These are phyloP conservation scores for Zophobas atratus DNA, from an alignment of 1,140 invertebrate genomes.

Conservation along the genomic window DNA sequence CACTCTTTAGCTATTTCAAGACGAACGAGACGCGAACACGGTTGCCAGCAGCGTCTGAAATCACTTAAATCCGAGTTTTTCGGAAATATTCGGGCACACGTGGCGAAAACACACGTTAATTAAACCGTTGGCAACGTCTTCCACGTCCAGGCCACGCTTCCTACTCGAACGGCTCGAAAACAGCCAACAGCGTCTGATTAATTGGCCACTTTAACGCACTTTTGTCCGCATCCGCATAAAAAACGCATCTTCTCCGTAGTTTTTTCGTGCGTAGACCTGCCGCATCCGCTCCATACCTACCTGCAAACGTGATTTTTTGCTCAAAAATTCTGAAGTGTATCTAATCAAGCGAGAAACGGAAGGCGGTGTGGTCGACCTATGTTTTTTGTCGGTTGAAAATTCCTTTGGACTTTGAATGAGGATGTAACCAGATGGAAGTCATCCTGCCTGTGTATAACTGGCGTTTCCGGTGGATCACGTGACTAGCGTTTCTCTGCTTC, in stretches of 20 bases:
- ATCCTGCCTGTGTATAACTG: slow-evolving; percentile 64
- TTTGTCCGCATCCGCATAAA: not conserved
- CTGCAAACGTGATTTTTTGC: not conserved
- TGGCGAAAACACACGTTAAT: not conserved
- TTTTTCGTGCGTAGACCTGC: not conserved
- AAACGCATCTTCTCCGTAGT: not conserved
- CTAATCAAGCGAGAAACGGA: slow-evolving; percentile 32
- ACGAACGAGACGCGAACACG: not conserved
- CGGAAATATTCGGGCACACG: not conserved
- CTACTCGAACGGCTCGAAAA: not conserved
- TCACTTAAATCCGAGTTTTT: not conserved
- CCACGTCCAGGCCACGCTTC: not conserved
- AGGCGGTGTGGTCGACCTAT: slow-evolving; percentile 42
- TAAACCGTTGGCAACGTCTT: slow-evolving; percentile 1
- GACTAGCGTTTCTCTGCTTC: slow-evolving; percentile 41
- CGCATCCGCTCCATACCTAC: not conserved
- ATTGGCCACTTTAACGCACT: slow-evolving; percentile 1
- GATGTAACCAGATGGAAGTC: slow-evolving; percentile 65
- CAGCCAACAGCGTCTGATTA: slow-evolving; percentile 1
- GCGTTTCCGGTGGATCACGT: slow-evolving; percentile 62
- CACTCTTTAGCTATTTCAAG: not conserved
- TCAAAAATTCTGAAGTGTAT: not conserved
- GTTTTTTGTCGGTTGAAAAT: slow-evolving; percentile 58
- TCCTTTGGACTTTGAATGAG: slow-evolving; percentile 62
- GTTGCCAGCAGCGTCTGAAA: slow-evolving; percentile 1